Evolutionary conservation across 2,888 invertebrate species (phyloP), one percentile per base, ranked within the genome.

Genomic region (Argynnis bischoffii): DNA sequence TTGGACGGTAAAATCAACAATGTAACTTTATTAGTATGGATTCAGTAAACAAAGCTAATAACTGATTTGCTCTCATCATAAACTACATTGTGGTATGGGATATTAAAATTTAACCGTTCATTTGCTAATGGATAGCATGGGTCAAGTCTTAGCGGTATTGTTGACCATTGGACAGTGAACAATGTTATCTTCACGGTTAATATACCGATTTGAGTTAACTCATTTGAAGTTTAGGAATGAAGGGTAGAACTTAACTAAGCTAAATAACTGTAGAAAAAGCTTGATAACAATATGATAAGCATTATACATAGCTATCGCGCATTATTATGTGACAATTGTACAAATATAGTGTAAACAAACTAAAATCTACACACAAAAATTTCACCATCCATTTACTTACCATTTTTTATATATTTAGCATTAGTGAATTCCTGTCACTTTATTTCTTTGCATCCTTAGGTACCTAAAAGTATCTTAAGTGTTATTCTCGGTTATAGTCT

Each of bases 101-200:
- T 71, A 80, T 81, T 80, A 78, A 81, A 79, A 78, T 77, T 78
- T 77, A 77, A 80, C 78, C 75, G 75, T 76, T 78, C 79, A 81
- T 80, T 80, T 77, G 66, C 72, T 81, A 72, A 72, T 74, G 69
- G 72, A 71, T 46, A 57, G 57, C 63, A 41, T n/a, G 66, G 68
- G 56, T 63, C 64, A 71, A 69, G 69, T 63, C 54, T 16, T 66
- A 66, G 66, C 60, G 55, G 56, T 63, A 64, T 64, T 63, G 55
- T 65, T 69, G 69, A 69, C 67, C 67, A 57, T 41, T 60, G 59
- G 56, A 72, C 65, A 66, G 35, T 11, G 11, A 11, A 41, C 35
- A 41, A 60, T 65, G 63, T 66, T n/a, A 55, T 16, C 54, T 68
- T 55, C 60, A 69, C 55, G 71, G 70, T 41, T 60, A 63, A 72